These are phyloP conservation scores for Agapornis canus DNA, from an alignment of 2,797 vertebrate species.

Conservation along the genomic window DNA sequence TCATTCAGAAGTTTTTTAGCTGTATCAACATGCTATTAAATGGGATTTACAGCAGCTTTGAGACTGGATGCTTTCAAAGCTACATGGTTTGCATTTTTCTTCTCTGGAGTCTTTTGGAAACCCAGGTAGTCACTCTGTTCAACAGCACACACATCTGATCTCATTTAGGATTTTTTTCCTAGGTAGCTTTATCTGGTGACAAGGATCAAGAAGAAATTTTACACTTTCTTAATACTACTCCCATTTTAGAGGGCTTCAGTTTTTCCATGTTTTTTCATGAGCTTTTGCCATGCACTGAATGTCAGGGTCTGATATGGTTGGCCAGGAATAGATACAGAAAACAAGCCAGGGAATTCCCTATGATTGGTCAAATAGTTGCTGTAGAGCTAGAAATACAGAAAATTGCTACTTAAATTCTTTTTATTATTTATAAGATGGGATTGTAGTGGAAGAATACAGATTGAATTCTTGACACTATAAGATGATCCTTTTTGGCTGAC, in stretches of 20 bases:
- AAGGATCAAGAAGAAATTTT: background rate
- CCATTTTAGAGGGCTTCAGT: rapidly evolving
- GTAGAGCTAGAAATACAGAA: background rate
- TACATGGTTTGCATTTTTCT: background rate
- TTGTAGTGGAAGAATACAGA: background rate
- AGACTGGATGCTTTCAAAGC: background rate
- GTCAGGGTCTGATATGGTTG: rapidly evolving
- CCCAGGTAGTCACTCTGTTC: background rate
- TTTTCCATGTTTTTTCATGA: background rate
- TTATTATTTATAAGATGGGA: background rate
- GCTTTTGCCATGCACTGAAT: background rate
- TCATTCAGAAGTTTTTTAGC: background rate
- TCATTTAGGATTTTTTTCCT: background rate
- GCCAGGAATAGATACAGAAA: rapidly evolving
- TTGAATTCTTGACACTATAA: background rate
- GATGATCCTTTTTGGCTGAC: background rate
- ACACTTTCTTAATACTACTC: background rate
- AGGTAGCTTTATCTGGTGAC: background rate
- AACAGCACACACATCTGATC: background rate
- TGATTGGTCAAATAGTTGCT: background rate
- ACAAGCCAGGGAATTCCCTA: background rate
- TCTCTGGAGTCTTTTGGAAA: background rate
- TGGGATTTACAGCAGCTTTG: background rate
- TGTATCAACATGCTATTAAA: background rate
- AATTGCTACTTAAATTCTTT: background rate